These are phyloP conservation scores for Kryphioiulus occultus DNA, from an alignment of 2,888 invertebrate genomes.

Conservation along the genomic window DNA sequence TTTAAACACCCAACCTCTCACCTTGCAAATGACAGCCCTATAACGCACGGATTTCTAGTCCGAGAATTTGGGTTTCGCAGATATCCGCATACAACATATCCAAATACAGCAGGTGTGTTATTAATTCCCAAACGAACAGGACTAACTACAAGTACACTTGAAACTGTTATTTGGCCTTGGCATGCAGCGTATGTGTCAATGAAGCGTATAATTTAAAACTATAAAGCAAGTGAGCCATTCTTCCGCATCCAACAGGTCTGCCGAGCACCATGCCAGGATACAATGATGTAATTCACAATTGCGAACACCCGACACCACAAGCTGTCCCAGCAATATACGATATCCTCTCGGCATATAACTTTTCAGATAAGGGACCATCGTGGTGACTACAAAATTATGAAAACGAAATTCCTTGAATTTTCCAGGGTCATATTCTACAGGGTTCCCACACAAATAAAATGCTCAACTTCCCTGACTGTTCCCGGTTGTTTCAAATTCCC, in stretches of 20 bases:
- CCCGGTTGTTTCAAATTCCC: too few species aligned
- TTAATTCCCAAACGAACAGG: not conserved
- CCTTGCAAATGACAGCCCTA: not conserved
- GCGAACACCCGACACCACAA: too few species aligned
- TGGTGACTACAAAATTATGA: too few species aligned
- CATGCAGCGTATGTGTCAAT: not conserved
- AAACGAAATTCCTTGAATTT: too few species aligned
- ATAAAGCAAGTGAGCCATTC: not conserved
- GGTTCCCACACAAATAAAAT: too few species aligned
- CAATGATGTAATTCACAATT: too few species aligned
- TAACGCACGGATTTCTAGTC: not conserved
- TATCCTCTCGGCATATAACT: too few species aligned
- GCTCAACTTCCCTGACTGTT: too few species aligned
- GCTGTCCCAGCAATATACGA: too few species aligned
- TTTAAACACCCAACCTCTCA: not conserved
- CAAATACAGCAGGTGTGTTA: not conserved
- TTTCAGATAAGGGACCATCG: too few species aligned
- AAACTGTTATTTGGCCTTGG: conserved; percentile 8
- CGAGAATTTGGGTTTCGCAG: not conserved
- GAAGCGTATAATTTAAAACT: not conserved
- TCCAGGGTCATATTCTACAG: too few species aligned
- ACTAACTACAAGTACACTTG: not conserved
- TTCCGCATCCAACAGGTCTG: not conserved
- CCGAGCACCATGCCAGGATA: not conserved
- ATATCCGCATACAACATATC: not conserved